phyloP scores from a whole-genome alignment of 2,888 invertebrate species.

The Podabrus alpinus region DNA sequence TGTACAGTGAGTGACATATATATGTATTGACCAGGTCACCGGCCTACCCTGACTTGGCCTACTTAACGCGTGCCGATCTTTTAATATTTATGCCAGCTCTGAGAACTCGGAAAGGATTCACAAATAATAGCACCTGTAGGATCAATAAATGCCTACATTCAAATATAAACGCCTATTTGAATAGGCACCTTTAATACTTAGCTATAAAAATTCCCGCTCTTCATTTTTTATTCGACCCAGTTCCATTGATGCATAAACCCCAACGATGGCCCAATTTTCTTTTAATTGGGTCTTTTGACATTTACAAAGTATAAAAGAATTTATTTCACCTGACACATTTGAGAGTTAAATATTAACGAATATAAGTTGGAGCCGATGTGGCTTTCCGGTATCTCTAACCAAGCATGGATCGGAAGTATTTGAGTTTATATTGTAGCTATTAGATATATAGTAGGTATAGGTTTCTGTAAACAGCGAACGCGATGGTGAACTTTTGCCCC shows the following conservation, averaged over 20 bases:
- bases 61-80: constrained; percentile 32
- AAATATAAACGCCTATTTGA: constrained; percentile 27
- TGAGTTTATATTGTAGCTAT: constrained; percentile 19
- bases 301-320: background rate
- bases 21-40: constrained; percentile 40
- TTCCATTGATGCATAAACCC: constrained; percentile 13
- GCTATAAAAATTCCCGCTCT: constrained; percentile 21
- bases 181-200: constrained; percentile 21
- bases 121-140: constrained; percentile 34
- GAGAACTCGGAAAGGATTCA: constrained; percentile 32
- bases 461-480: constrained; percentile 13
- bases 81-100: constrained; percentile 29
- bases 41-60: constrained; percentile 41
- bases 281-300: constrained; percentile 7
- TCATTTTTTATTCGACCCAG: constrained; percentile 24
- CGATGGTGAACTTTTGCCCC: constrained; percentile 24
- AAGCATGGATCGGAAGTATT: constrained; percentile 22
- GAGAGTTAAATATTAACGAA: background rate
- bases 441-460: constrained; percentile 3
- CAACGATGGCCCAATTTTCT: constrained; percentile 11
- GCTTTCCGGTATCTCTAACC: constrained; percentile 17
- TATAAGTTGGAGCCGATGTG: background rate
- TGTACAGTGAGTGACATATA: constrained; percentile 29
- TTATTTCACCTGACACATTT: background rate
- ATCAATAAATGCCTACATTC: constrained; percentile 33